Base-by-base conservation (phyloP, 2,888 invertebrate species). In the Leptopterna dolabrata region DNA sequence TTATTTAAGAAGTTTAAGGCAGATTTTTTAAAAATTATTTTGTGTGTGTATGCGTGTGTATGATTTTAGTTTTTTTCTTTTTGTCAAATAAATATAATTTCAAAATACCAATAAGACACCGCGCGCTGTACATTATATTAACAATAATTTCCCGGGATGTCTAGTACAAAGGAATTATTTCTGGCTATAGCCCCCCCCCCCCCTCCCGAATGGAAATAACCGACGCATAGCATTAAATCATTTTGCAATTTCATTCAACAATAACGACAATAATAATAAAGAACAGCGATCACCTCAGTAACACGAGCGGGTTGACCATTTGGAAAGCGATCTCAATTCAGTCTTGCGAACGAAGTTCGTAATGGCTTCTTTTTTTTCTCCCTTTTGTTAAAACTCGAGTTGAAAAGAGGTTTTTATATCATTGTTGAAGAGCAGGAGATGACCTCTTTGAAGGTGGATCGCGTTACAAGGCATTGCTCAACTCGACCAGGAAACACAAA, bases 361-460 rank as follows among this genome's bases (percentile, higher is more conserved):
- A 19, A 55, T 55, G 55, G n/a, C 19, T 55, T 55, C 19, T 55
- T 19, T 55, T 19, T 19, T 55, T 55, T 19, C n/a, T 55, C 55
- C 55, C 55, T 55, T 55, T 55, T 55, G 55, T 55, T 55, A 19
- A 55, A 55, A 55, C 55, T n/a, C n/a, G 24, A 19, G 2, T 55
- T 36, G 16, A n/a, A 73, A 73, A 73, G 13, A 24, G 30, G 30
- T 43, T 76, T 76, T 76, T 36, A 76, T 76, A 76, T 76, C 36
- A 24, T 41, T 76, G 76, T 76, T 30, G 30, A 16, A 14, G 73
- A 73, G 30, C 13, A 13, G 16, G 73, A n/a, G 24, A 16, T 73
- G 73, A 36, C 76, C 76, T 43, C 76, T 76, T 76, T 76, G 76
- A 76, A 76, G 76, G 43, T 19, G 76, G 13, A 76, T 76, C 19